Base-by-base conservation (phyloP, 1,140 invertebrate species). In the Teleopsis dalmanni region DNA sequence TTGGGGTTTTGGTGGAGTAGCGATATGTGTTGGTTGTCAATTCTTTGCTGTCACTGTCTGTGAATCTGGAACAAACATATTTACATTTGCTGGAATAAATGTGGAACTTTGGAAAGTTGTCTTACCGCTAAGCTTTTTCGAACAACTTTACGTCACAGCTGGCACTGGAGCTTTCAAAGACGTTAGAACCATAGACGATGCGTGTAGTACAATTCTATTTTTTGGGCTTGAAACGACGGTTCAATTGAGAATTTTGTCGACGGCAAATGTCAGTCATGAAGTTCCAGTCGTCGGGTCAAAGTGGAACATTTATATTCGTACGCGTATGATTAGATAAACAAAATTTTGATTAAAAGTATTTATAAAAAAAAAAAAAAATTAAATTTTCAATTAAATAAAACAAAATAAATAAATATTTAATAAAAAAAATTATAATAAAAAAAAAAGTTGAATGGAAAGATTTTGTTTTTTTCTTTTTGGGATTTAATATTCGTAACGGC, bases 221-320 rank as follows among this genome's bases (percentile, higher is more conserved):
- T 11, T 16, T 23, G 27, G 14, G 41, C 26, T 43, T 25, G 41
- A 19, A 19, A 43, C 25, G 25, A 31, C 19, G 7, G 41, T n/a
- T n/a, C n/a, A n/a, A n/a, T n/a, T n/a, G n/a, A n/a, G 25, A 31
- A 43, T 43, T 29, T 43, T 29, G 27, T 43, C 41, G 41, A 43
- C 31, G 41, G 27, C 41, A 29, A 43, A 43, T 27, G 41, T 60
- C 59, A 67, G 64, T 67, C 64, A 67, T 67, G 64, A 58, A 66
- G 63, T 67, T 67, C 64, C 64, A 67, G 64, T 66, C 63, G 64
- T 66, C 64, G 64, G 64, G 66, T 66, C 64, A 65, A 67, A 60
- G 58, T 67, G 64, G 64, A 67, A 67, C 64, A 55, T 59, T 33
- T 27, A 47, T 25, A 8, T 54, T 57, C 57, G 53, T 51, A 53